Base-by-base conservation (phyloP, 2,113 vertebrate genomes). In the Pluvianellus socialis region DNA sequence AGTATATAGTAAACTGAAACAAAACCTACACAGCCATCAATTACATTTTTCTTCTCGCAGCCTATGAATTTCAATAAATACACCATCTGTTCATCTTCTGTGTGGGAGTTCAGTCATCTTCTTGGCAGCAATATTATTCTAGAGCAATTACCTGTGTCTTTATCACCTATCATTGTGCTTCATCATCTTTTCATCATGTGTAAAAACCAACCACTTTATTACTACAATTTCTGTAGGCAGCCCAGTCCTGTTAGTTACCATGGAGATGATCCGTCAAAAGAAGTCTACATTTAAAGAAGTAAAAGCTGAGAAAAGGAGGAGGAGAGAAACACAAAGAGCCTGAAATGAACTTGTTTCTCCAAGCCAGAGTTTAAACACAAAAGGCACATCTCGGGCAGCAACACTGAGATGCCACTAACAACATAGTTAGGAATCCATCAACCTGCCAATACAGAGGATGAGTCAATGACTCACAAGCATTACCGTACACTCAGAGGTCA, bases 11-110 rank as follows among this genome's bases (percentile, higher is more conserved):
- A 95, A 94, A 97, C 71, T 58, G 89, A 97, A 97, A 92, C 5
- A 92, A 96, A 95, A 95, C 83, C 94, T 95, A 93, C 97, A 88
- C 94, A 81, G 90, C 96, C 97, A 96, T 96, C 97, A 95, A 97
- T 96, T 97, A 96, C 95, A 97, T 96, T 91, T 96, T 97, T 96
- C 97, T 96, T 95, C 97, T 96, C 90, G 44, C 96, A 97, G 97
- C 96, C 98, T 97, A 96, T 97, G 98, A 98, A 98, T 98, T 98
- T 98, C 98, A 98, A 98, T 97, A 98, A 98, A 97, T 96, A 96
- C 80, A 86, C 98, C 98, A 98, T 98, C 98, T 98, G 98, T 98
- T 98, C 98, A 98, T 98, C 98, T 98, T 98, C 98, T 98, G 96
- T 97, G 98, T 98, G 96, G 98, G 98, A 98, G 98, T 97, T 97